Evolutionary conservation across 2,888 invertebrate genomes (phyloP), one percentile per base, ranked within the genome.

Genomic region (Alcis repandata): DNA sequence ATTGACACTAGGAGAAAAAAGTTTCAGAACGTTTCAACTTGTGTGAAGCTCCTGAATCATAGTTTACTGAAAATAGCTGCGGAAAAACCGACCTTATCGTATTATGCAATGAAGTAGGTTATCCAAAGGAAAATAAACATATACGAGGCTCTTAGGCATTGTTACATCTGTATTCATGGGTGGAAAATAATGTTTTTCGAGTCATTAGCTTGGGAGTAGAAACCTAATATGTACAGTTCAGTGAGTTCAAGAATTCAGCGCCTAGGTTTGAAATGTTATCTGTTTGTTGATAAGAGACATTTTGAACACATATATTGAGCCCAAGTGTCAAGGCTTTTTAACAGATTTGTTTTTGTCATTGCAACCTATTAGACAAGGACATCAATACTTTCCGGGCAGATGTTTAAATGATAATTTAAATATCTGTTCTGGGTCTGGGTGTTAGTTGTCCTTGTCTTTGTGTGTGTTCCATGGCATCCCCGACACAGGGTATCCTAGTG

Each of bases 151-250:
- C 36, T 36, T 51, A 36, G 3, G 51, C 36, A 36, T 20, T 51
- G 36, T 51, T 51, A 51, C 51, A 51, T 36, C 51, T 36, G 36
- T 51, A 51, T 38, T 51, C 51, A 51, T 36, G 51, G 19, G 11
- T 49, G 13, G 51, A 3, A 51, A 51, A 51, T 51, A 51, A 51
- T 51, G 51, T 20, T 6, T 51, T 20, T 19, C 51, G n/a, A 36
- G 20, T 51, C 51, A 51, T 51, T 51, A 51, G 51, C 51, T 6
- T 38, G 19, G 36, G 33, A 33, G 9, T n/a, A 36, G 51, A 51
- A 51, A 19, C 36, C 20, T 51, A 51, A 36, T 20, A 36, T 38
- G 10, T 46, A 17, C 51, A 20, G 51, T 38, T 51, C 51, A 51
- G 2, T 19, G 51, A 51, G 13, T 17, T 17, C 15, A 33, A 33